A percentile compares a stretch with the other conserved stretches of the same genome.
Conservation (phyloP, 2,113 vertebrate genomes). For the Fukomys damarensis region DNA sequence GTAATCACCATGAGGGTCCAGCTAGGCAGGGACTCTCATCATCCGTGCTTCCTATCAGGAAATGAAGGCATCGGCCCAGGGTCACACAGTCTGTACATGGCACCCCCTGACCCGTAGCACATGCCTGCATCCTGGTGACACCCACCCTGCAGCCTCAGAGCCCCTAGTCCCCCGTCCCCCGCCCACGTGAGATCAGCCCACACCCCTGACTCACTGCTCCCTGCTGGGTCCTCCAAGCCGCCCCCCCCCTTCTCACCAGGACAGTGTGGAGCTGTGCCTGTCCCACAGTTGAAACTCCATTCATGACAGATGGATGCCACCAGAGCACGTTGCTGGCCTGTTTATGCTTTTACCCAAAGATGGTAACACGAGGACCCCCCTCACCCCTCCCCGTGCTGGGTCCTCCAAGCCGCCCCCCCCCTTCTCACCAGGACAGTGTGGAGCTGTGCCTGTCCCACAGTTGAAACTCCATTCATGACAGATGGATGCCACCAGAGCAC, state of each 20-base stretch:
- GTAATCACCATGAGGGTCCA: background rate
- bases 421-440: no score
- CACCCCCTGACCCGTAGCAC: background rate
- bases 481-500: background rate
- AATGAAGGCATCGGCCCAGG: background rate
- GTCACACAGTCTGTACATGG: fast-evolving
- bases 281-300: background rate
- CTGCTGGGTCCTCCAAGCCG: background rate
- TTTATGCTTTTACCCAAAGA: background rate
- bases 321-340: background rate
- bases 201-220: background rate
- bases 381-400: background rate
- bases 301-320: background rate
- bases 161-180: fast-evolving
- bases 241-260: background rate
- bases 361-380: background rate
- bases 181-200: fast-evolving
- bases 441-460: background rate
- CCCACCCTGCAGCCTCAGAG: background rate
- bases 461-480: background rate
- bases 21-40: background rate
- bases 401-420: background rate
- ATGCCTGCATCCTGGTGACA: background rate
- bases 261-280: background rate
- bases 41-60: background rate